Percentiles rank a stretch among this genome's conserved stretches.
These are phyloP conservation scores for Camelus bactrianus DNA, from an alignment of 2,113 vertebrate genomes.

Conservation along the genomic window DNA sequence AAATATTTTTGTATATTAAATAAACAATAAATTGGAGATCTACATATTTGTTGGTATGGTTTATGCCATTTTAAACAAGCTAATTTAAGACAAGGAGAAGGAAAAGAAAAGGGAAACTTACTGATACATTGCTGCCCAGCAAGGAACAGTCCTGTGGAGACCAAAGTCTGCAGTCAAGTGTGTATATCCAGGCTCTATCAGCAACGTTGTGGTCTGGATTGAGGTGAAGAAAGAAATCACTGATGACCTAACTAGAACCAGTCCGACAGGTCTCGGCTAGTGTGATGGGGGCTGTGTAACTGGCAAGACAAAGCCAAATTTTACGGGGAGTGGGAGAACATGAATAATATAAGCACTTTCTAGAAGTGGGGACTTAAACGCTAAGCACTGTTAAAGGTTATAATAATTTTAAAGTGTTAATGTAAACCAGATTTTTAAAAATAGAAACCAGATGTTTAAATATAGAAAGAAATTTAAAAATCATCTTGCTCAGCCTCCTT, in stretches of 20 bases:
- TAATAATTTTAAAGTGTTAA: not conserved
- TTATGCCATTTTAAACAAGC: conserved; percentile 37
- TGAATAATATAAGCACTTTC: conserved; percentile 63
- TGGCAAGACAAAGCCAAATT: conserved; percentile 44
- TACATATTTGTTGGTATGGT: not conserved
- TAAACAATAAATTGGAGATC: not conserved
- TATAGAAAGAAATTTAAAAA: conserved; percentile 14
- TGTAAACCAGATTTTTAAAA: not conserved
- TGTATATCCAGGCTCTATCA: conserved; percentile 21
- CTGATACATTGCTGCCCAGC: conserved; percentile 73
- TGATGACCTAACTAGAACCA: conserved; percentile 70
- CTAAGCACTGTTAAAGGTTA: not conserved
- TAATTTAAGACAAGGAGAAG: not conserved
- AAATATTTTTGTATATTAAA: conserved; percentile 23
- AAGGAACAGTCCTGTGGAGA: not conserved
- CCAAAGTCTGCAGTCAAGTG: not conserved
- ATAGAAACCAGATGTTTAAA: not conserved
- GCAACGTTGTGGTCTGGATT: not conserved
- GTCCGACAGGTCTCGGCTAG: conserved; percentile 68
- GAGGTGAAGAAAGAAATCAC: conserved; percentile 67
- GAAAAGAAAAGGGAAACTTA: conserved; percentile 62
- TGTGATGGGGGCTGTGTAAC: conserved; percentile 33
- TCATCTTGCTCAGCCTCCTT: not conserved
- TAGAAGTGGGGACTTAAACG: conserved; percentile 26
- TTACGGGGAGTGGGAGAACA: conserved; percentile 29